Evolutionary conservation across 2,797 vertebrate species (phyloP).

Genomic region (Echeneis naucrates): DNA sequence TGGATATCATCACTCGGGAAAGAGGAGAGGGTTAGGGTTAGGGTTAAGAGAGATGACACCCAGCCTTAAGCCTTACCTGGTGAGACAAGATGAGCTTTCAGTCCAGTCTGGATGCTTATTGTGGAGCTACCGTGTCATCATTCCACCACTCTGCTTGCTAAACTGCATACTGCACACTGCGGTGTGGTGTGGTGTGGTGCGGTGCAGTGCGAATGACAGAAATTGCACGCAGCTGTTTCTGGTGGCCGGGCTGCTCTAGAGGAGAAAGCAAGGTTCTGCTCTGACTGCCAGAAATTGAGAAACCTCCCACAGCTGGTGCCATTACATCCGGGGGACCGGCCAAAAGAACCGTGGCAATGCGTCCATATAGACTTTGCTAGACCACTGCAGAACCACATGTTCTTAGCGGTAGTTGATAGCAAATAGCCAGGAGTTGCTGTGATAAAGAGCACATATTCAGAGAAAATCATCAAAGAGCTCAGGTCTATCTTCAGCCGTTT

Average conservation of each 20-base stretch:
- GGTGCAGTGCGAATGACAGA: conserved; percentile 39
- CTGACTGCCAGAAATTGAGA: not conserved
- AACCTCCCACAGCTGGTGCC: conserved; percentile 5
- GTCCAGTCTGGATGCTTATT: conserved; percentile 9
- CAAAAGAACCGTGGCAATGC: conserved; percentile 21
- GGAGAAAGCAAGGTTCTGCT: not conserved
- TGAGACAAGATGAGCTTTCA: conserved; percentile 2
- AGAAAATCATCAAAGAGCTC: too few relatives aligned
- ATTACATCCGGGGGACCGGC: conserved; percentile 10
- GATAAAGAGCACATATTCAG: conserved; percentile 7
- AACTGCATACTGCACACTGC: conserved; percentile 12
- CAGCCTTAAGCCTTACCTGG: conserved; percentile 17
- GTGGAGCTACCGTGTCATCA: conserved; percentile 12
- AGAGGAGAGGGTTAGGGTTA: too few relatives aligned
- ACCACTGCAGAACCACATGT: conserved; percentile 8
- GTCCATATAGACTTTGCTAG: conserved; percentile 25
- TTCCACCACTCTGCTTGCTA: conserved; percentile 2
- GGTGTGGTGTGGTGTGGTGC: too few relatives aligned
- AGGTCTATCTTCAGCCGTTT: conserved; percentile 11
- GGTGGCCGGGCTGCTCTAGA: too few relatives aligned
- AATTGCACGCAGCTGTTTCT: conserved; percentile 1
- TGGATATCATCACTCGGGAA: conserved; percentile 4
- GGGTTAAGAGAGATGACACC: conserved; percentile 23
- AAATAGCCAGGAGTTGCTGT: not conserved
- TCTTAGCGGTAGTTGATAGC: not conserved